These are phyloP conservation scores for Sphaerophoria taeniata DNA, from an alignment of 2,888 invertebrate genomes.

Conservation along the genomic window DNA sequence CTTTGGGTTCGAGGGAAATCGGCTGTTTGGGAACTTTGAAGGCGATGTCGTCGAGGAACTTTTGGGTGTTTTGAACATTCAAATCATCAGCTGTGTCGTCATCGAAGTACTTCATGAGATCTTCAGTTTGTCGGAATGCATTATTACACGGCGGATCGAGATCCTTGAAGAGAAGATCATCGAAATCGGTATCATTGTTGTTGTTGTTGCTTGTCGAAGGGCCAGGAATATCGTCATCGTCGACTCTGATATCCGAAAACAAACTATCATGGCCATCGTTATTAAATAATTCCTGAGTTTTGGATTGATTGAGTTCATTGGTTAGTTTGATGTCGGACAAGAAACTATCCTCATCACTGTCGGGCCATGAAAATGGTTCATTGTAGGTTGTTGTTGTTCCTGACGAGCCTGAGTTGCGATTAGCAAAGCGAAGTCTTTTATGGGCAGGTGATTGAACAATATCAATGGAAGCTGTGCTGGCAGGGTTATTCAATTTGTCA, in stretches of 20 bases:
- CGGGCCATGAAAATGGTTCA: constrained; percentile 53
- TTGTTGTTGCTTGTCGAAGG: constrained; percentile 11
- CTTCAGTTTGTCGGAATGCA: constrained; percentile 37
- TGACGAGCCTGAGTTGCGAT: neutral
- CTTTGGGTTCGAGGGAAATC: neutral
- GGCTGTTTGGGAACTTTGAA: constrained; percentile 77
- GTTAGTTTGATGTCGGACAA: constrained; percentile 78
- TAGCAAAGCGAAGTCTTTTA: constrained; percentile 32
- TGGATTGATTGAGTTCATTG: constrained; percentile 21
- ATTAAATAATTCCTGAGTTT: constrained; percentile 38
- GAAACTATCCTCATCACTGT: constrained; percentile 78
- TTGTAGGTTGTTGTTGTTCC: neutral
- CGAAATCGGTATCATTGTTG: constrained; percentile 42
- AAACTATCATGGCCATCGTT: constrained; percentile 69
- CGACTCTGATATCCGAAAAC: constrained; percentile 68
- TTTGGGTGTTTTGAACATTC: constrained; percentile 79
- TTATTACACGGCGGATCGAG: constrained; percentile 74
- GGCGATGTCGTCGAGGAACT: constrained; percentile 80
- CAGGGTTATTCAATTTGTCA: neutral
- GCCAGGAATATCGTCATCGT: constrained; percentile 15
- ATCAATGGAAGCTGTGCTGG: neutral
- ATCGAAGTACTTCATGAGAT: constrained; percentile 75
- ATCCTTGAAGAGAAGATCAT: constrained; percentile 78
- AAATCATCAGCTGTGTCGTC: constrained; percentile 66
- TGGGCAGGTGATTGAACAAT: neutral